Base-by-base conservation (phyloP, 1,140 invertebrate species). In the Drosophila leontia region DNA sequence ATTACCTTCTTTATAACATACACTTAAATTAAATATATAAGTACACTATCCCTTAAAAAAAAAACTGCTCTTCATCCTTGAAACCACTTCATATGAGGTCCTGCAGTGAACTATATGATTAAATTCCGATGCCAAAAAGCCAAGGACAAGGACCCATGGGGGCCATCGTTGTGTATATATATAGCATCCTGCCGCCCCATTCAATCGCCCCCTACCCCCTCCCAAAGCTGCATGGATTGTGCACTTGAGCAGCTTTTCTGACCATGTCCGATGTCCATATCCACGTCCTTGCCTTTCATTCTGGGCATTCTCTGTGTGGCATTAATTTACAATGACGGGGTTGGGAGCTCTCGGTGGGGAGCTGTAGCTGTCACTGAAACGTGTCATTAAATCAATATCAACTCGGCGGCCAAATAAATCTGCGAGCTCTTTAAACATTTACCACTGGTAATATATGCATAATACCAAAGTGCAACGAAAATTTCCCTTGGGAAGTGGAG, bases 341-440 rank as follows among this genome's bases (percentile, higher is more conserved):
- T 47, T 48, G 45, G 68, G 39, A 56, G 51, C 51, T 23, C 34
- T 37, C 17, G 8, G 12, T 47, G 17, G 58, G 44, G 47, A 57
- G 47, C 53, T 65, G 19, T 26, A 48, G 29, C 42, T 53, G 70
- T 67, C 55, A 26, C 26, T 34, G 41, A 55, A 61, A 71, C 57
- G 51, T 80, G 81, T 76, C 81, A 80, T 80, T 84, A 72, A 84
- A 77, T 84, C 77, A 77, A 84, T 84, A 84, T 64, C 77, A 51
- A 29, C 51, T 37, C 17, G 51, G 55, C 37, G 59, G 44, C 26
- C 61, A 57, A 81, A 76, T 81, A 81, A 69, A 68, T 77, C 75
- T 60, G 72, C 35, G n/a, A 75, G 55, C 34, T 61, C 39, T 57
- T 83, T 60, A 80, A 83, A 83, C 61, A 80, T 83, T 83, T 63